phyloP scores from a whole-genome alignment of 2,888 invertebrate species.

The Selenia dentaria region DNA sequence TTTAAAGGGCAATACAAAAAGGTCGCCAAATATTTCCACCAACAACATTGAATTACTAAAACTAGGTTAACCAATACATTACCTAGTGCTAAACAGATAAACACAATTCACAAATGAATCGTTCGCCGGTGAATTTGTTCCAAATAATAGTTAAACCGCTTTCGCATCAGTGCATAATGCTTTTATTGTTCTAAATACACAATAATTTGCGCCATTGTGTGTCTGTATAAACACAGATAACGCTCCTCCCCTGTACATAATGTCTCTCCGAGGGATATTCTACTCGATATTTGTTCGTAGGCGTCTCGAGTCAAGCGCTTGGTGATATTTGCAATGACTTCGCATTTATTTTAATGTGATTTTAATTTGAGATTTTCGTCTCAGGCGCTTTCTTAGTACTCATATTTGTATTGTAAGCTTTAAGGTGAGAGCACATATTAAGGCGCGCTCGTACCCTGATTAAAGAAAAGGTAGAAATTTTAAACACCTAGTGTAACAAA shows the following conservation, averaged over 20 bases:
- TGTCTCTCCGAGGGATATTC: conserved; percentile 7
- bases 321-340: background rate
- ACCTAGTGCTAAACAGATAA: background rate
- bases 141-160: background rate
- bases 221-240: conserved; percentile 17
- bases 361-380: background rate
- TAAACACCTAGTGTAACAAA: too few species aligned
- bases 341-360: background rate
- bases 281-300: conserved; percentile 1
- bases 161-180: conserved; percentile 7
- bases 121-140: background rate
- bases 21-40: too few species aligned
- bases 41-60: too few species aligned
- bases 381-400: too few species aligned
- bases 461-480: too few species aligned
- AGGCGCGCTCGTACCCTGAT: too few species aligned
- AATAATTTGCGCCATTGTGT: conserved; percentile 17
- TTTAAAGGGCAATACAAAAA: too few species aligned
- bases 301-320: background rate
- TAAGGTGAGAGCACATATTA: too few species aligned
- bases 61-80: background rate
- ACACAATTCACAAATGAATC: conserved; percentile 3
- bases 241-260: conserved; percentile 1
- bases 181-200: conserved; percentile 16
- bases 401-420: too few species aligned